These are phyloP conservation scores for Telenomus remus DNA, from an alignment of 1,140 invertebrate genomes.

Conservation along the genomic window DNA sequence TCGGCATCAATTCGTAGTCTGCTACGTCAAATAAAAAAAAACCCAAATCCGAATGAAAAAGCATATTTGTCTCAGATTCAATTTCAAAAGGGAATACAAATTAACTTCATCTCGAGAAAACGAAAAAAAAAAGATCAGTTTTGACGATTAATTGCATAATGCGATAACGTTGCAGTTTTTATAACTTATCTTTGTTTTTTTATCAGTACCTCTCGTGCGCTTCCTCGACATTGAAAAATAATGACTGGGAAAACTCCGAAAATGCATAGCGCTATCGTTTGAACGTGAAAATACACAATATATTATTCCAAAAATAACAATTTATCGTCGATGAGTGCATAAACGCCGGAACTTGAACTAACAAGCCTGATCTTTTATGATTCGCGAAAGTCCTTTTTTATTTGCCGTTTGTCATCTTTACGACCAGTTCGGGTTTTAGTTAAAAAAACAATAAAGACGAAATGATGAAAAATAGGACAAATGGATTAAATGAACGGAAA, in stretches of 20 bases:
- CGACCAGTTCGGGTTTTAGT: too few relatives aligned
- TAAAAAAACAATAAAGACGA: too few relatives aligned
- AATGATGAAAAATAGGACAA: too few relatives aligned
- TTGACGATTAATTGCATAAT: constrained; percentile 54
- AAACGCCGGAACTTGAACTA: too few relatives aligned
- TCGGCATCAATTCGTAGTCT: neutral
- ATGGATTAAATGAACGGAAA: too few relatives aligned
- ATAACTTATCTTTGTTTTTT: constrained; percentile 50
- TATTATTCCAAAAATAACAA: constrained; percentile 41
- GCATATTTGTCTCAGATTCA: too few relatives aligned
- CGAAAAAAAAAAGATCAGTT: constrained; percentile 28
- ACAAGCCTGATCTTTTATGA: constrained; percentile 1
- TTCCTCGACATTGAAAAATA: constrained; percentile 58
- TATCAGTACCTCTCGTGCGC: constrained; percentile 51
- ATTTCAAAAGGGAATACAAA: neutral
- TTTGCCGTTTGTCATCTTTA: too few relatives aligned
- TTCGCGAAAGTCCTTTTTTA: too few relatives aligned
- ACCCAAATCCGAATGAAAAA: too few relatives aligned
- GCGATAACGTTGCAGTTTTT: constrained; percentile 55
- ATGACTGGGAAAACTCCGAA: constrained; percentile 53
- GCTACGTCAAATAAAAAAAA: constrained; percentile 19
- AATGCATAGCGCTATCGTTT: constrained; percentile 43
- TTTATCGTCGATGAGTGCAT: constrained; percentile 6
- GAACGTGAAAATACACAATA: constrained; percentile 44
- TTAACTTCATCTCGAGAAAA: neutral